These are phyloP conservation scores for Gallinago media DNA, from an alignment of 2,113 vertebrate genomes.

Conservation along the genomic window DNA sequence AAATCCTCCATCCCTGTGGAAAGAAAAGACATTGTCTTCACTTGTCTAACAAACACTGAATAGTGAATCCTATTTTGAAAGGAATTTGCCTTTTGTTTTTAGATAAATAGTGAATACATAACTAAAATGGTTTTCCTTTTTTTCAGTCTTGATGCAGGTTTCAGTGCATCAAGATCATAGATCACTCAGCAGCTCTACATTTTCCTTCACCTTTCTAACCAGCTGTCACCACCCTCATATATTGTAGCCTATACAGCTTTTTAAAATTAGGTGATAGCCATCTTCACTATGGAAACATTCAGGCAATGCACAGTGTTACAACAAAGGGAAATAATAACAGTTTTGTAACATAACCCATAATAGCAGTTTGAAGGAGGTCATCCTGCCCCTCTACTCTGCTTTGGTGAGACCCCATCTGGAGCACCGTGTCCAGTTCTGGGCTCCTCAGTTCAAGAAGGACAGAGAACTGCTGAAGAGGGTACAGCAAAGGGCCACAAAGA, in stretches of 20 bases:
- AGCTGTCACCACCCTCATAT: background rate
- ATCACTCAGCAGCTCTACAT: background rate
- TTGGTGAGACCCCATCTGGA: too few relatives aligned
- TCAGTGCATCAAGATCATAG: background rate
- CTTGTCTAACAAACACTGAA: background rate
- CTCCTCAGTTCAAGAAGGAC: too few relatives aligned
- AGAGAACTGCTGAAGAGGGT: too few relatives aligned
- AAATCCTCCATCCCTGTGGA: background rate
- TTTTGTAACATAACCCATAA: rapidly evolving
- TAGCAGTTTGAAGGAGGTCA: too few relatives aligned
- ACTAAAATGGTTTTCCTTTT: background rate
- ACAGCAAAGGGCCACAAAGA: too few relatives aligned
- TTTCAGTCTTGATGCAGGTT: background rate
- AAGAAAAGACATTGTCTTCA: background rate
- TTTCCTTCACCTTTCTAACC: background rate
- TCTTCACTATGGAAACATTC: background rate
- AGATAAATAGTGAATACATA: background rate
- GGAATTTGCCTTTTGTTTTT: background rate
- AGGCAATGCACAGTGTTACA: background rate
- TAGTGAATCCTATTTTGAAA: background rate
- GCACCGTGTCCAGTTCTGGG: too few relatives aligned
- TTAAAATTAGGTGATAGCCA: background rate
- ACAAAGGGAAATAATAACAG: background rate
- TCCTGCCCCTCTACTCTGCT: too few relatives aligned
- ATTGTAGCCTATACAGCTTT: rapidly evolving